Evolutionary conservation across 1,140 invertebrate species (phyloP).

Genomic region (Panagrolaimus sp.): DNA sequence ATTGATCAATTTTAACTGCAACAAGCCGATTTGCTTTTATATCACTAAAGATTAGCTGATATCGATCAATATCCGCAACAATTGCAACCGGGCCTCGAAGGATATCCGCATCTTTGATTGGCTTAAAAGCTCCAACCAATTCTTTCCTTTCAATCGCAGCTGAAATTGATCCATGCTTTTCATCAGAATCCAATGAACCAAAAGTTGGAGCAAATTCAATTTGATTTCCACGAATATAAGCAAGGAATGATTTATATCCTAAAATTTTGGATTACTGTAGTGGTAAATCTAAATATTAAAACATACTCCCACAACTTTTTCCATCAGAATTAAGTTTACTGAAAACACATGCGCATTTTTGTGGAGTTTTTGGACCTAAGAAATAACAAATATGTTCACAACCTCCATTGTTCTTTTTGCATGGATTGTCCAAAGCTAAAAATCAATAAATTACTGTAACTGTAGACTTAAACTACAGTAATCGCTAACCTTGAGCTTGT

Average conservation of each 20-base stretch:
- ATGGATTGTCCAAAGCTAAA: neutral
- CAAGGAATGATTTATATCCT: constrained; percentile 19
- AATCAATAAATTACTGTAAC: neutral
- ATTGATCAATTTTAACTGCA: constrained; percentile 20
- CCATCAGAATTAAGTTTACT: constrained; percentile 15
- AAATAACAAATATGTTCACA: constrained; percentile 25
- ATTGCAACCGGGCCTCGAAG: constrained; percentile 23
- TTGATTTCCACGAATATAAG: constrained; percentile 16
- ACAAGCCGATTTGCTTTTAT: constrained; percentile 27
- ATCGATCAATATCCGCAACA: constrained; percentile 15
- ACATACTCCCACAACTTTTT: constrained; percentile 4
- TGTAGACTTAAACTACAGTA: neutral
- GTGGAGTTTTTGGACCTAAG: neutral
- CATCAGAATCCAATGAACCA: neutral
- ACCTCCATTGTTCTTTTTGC: neutral
- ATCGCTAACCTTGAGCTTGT: neutral
- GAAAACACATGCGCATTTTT: constrained; percentile 23
- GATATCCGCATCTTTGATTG: constrained; percentile 15
- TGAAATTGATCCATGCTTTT: constrained; percentile 15
- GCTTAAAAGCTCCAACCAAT: neutral
- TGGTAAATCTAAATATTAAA: no score
- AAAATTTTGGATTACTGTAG: no score
- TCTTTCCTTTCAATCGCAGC: constrained; percentile 19
- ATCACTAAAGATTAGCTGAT: constrained; percentile 24
- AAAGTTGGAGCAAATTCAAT: constrained; percentile 28